A percentile compares a stretch with the other conserved stretches of the same genome.
These are phyloP conservation scores for Euborellia annulipes DNA, from an alignment of 1,140 invertebrate species.

Conservation along the genomic window DNA sequence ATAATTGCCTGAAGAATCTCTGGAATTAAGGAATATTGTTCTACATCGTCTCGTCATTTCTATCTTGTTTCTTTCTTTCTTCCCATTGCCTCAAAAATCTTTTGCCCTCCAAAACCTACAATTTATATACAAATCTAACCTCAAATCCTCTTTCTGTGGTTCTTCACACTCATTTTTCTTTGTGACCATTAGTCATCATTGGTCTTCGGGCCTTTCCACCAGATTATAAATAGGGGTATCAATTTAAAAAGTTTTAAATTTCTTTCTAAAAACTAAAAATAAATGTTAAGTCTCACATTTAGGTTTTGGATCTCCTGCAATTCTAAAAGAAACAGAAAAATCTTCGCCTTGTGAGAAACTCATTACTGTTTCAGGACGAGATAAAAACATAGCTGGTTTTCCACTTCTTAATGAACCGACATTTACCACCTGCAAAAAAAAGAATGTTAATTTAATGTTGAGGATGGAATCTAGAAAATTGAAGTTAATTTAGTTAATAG, in stretches of 20 bases:
- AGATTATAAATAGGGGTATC: no score
- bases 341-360: slow-evolving; percentile 60
- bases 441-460: slow-evolving; percentile 5
- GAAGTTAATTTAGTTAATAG: slow-evolving; percentile 10
- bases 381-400: slow-evolving; percentile 59
- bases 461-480: slow-evolving; percentile 23
- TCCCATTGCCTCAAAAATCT: no score
- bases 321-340: slow-evolving; percentile 59
- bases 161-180: no score
- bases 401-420: slow-evolving; percentile 39
- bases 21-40: no score
- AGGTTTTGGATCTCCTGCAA: slow-evolving; percentile 63
- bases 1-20: no score
- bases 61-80: no score
- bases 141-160: no score
- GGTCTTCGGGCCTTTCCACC: no score
- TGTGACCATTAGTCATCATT: no score
- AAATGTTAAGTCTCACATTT: slow-evolving; percentile 42
- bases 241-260: not conserved
- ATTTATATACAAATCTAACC: no score
- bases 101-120: no score
- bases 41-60: no score
- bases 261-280: not conserved
- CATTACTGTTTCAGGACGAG: slow-evolving; percentile 56
- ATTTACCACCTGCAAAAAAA: slow-evolving; percentile 34